A percentile compares a stretch with the other conserved stretches of the same genome.
Evolutionary conservation across 2,797 vertebrate genomes (phyloP).

Genomic region (Malurus leucopterus): DNA sequence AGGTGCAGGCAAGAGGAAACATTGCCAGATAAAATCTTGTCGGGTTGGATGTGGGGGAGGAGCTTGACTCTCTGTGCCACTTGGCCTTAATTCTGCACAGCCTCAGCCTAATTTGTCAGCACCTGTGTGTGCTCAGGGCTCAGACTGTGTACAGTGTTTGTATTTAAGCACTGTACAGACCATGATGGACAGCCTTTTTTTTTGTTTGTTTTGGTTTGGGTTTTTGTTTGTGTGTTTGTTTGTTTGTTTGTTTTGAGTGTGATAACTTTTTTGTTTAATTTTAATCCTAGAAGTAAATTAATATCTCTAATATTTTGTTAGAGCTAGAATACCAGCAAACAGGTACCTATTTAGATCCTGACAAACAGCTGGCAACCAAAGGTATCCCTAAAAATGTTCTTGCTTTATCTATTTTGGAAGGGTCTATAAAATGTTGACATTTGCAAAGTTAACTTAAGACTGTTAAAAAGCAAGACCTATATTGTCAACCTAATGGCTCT

Average conservation of each 20-base stretch:
- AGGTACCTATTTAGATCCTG: neutral
- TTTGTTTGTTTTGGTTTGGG: too few species aligned
- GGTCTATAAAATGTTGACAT: neutral
- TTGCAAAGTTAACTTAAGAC: neutral
- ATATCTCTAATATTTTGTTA: neutral
- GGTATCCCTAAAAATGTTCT: neutral
- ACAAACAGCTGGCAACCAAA: neutral
- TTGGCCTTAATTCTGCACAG: neutral
- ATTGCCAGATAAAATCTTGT: neutral
- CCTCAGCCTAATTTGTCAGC: neutral
- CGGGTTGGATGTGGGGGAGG: neutral
- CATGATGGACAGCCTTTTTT: neutral
- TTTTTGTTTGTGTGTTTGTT: neutral
- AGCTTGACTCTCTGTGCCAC: neutral
- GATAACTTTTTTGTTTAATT: neutral
- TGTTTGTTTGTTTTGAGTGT: neutral
- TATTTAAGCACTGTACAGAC: neutral
- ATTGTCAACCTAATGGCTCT: neutral
- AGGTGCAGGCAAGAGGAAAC: neutral
- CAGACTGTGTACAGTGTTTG: fast-evolving
- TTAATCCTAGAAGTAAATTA: neutral
- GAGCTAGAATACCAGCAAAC: neutral
- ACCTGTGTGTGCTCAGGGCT: neutral
- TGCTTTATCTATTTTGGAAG: neutral
- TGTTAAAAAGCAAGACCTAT: neutral